Evolutionary conservation across 2,888 invertebrate genomes (phyloP).

Genomic region (Eumacrocentrus americanus): DNA sequence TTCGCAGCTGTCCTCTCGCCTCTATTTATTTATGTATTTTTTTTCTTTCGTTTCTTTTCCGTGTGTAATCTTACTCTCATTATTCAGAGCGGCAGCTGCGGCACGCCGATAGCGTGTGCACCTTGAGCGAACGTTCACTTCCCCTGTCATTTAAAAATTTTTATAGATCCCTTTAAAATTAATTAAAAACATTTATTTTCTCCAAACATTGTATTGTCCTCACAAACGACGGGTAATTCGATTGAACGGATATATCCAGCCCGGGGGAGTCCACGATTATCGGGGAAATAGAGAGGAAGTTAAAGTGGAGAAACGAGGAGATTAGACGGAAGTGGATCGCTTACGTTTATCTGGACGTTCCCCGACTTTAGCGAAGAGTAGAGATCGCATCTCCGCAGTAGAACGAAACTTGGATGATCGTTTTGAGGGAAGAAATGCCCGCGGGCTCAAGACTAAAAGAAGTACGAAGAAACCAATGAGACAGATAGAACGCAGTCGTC

Average conservation of each 20-base stretch:
- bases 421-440: too few species aligned
- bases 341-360: slow-evolving; percentile 26
- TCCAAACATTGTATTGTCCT: too few species aligned
- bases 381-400: slow-evolving; percentile 25
- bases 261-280: not conserved
- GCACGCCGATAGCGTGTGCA: slow-evolving; percentile 10
- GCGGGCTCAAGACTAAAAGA: slow-evolving; percentile 3
- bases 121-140: too few species aligned
- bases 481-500: slow-evolving; percentile 3
- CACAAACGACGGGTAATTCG: too few species aligned
- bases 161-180: too few species aligned
- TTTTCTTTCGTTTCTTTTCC: slow-evolving; percentile 8
- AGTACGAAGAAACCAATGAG: not conserved
- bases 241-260: too few species aligned
- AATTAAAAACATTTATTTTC: not conserved
- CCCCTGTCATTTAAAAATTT: too few species aligned
- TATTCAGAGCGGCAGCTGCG: slow-evolving; percentile 18
- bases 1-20: slow-evolving; percentile 15
- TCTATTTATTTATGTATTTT: slow-evolving; percentile 7
- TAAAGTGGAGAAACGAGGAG: slow-evolving; percentile 33
- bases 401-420: slow-evolving; percentile 19
- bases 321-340: slow-evolving; percentile 37
- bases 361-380: slow-evolving; percentile 12
- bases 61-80: slow-evolving; percentile 14
- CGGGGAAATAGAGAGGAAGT: slow-evolving; percentile 25